Base-by-base conservation (phyloP, 1,140 invertebrate genomes). In the Bombus superbus region DNA sequence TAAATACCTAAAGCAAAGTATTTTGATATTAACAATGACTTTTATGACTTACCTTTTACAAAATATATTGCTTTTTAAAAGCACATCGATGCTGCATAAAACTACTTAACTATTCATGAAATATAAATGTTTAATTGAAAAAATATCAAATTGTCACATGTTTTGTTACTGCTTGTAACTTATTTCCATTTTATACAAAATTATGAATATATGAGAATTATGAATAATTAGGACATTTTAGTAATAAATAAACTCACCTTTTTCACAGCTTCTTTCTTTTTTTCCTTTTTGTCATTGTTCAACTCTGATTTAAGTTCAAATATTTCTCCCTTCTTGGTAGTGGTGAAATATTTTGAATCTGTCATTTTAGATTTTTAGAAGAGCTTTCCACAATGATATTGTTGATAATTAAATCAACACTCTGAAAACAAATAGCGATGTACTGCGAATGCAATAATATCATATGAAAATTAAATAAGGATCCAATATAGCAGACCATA, bases 241-340 rank as follows among this genome's bases (percentile, higher is more conserved):
- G 59, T 40, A 79, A 59, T 62, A 69, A 79, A 68, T 78, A 32
- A 47, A 77, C 53, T 80, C 28, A 73, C 83, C 44, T 99, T 99
- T 95, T 99, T 99, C 0, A 99, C 99, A 87, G 99, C 99, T 96
- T 99, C 99, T 94, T 99, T 98, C 94, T 99, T 99, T 96, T 99
- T 99, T 93, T 99, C 99, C 94, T 99, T 99, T 95, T 99, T 99
- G 93, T 99, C 99, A 96, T 98, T 99, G 94, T 99, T 99, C 28
- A 99, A 96, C 95, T 99, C 99, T 69, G 98, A 99, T 95, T 99
- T 99, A 62, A 99, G 95, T 95, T 99, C 99, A 95, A 99, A 99
- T 92, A 99, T 99, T 96, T 99, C 99, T 92, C 99, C 99, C 95
- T 99, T 99, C 95, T 99, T 99, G 83, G 99, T 99, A 86, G 99